Conservation (phyloP, 2,888 invertebrate species). For the Drosophila gaucha region DNA sequence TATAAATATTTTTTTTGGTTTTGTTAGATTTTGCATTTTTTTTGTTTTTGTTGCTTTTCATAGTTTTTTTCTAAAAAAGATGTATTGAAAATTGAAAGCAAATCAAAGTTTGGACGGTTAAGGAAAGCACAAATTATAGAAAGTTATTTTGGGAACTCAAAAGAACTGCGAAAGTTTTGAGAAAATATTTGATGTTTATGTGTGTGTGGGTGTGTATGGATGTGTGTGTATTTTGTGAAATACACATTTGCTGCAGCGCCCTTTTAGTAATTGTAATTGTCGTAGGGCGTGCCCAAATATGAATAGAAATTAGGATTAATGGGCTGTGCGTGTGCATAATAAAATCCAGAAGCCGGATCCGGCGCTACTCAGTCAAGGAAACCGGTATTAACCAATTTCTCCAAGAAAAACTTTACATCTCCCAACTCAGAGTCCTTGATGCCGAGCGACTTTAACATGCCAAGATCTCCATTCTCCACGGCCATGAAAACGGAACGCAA, state of each 20-base stretch:
- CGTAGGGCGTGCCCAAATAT: slow-evolving; percentile 86
- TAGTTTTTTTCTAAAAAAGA: slow-evolving; percentile 23
- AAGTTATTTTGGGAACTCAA: slow-evolving; percentile 22
- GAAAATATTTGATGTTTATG: slow-evolving; percentile 62
- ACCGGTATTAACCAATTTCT: slow-evolving; percentile 97
- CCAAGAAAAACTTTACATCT: slow-evolving; percentile 97
- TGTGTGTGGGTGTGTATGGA: slow-evolving; percentile 17
- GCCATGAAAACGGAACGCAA: slow-evolving; percentile 97
- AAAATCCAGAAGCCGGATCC: slow-evolving; percentile 90
- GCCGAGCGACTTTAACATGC: slow-evolving; percentile 96
- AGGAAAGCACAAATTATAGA: slow-evolving; percentile 25
- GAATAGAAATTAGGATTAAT: slow-evolving; percentile 91
- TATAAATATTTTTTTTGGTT: slow-evolving; percentile 19
- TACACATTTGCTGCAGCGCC: slow-evolving; percentile 21
- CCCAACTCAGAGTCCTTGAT: slow-evolving; percentile 98
- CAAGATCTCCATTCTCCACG: slow-evolving; percentile 96
- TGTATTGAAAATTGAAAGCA: slow-evolving; percentile 18
- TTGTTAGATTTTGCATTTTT: slow-evolving; percentile 36
- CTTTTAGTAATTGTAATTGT: slow-evolving; percentile 85
- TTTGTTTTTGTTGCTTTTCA: slow-evolving; percentile 28
- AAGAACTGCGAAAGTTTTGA: slow-evolving; percentile 63
- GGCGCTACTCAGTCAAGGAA: slow-evolving; percentile 95
- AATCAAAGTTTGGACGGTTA: slow-evolving; percentile 13
- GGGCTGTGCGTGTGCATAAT: slow-evolving; percentile 88
- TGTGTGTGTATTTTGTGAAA: slow-evolving; percentile 10